These are phyloP conservation scores for Falco naumanni DNA, from an alignment of 2,797 vertebrate species.

Conservation along the genomic window DNA sequence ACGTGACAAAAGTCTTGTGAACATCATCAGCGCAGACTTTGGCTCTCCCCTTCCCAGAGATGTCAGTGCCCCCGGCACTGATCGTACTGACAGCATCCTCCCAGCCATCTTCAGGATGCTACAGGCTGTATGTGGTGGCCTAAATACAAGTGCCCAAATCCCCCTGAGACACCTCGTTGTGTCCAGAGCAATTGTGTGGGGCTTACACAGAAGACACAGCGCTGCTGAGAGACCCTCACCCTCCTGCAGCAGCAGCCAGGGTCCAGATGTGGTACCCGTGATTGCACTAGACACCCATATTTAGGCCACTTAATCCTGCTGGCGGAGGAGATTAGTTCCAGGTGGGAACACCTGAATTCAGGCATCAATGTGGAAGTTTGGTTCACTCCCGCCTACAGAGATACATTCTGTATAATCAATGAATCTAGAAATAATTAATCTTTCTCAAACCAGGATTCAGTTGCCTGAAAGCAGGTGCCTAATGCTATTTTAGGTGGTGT, in stretches of 20 bases:
- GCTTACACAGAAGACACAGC: background rate
- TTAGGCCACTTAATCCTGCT: background rate
- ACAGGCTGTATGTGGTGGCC: rapidly evolving
- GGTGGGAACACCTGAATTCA: background rate
- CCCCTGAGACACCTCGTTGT: background rate
- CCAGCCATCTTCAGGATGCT: background rate
- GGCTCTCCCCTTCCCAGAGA: background rate
- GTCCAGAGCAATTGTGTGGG: background rate
- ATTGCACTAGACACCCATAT: background rate
- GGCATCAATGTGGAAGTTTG: rapidly evolving
- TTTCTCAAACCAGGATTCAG: background rate
- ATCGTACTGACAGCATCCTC: background rate
- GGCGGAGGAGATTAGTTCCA: rapidly evolving
- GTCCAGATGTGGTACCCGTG: background rate
- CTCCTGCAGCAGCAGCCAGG: background rate
- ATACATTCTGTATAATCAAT: background rate
- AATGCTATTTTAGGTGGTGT: background rate
- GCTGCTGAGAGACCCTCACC: background rate
- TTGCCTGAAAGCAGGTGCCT: background rate
- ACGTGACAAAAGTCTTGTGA: background rate
- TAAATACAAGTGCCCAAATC: background rate
- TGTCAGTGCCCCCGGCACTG: too few relatives aligned
- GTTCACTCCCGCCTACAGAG: background rate
- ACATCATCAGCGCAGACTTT: background rate
- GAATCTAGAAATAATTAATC: background rate